Conservation (phyloP, 1,140 invertebrate genomes). For the Trichogramma pretiosum region DNA sequence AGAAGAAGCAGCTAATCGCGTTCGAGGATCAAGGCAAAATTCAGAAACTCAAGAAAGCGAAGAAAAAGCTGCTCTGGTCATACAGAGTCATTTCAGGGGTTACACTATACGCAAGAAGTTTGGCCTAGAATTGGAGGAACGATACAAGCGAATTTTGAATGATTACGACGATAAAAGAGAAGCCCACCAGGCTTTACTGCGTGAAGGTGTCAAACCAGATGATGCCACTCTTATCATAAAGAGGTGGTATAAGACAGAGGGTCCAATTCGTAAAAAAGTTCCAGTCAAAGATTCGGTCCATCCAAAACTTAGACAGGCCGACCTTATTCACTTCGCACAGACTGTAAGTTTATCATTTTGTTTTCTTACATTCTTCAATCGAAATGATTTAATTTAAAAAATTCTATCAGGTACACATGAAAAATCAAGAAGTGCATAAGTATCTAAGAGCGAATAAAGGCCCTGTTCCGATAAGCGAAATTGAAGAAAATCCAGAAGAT, state of each 20-base stretch:
- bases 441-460: constrained; percentile 57
- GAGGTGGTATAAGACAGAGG: constrained; percentile 40
- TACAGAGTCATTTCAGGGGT: constrained; percentile 60
- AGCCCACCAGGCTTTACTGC: constrained; percentile 36
- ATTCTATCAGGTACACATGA: constrained; percentile 51
- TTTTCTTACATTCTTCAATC: too few species aligned
- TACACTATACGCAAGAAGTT: constrained; percentile 56
- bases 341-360: constrained; percentile 37
- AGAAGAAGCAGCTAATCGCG: constrained; percentile 16
- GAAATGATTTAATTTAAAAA: not conserved
- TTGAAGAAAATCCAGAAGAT: constrained; percentile 47
- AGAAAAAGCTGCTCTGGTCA: constrained; percentile 54
- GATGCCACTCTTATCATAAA: constrained; percentile 44
- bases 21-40: not conserved
- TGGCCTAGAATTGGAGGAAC: constrained; percentile 48
- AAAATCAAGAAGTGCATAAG: constrained; percentile 62
- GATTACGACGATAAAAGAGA: constrained; percentile 38
- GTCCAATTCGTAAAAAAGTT: constrained; percentile 26
- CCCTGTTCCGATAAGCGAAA: constrained; percentile 46
- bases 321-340: constrained; percentile 47
- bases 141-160: constrained; percentile 39
- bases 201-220: constrained; percentile 43
- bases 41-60: constrained; percentile 27
- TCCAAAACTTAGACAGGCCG: constrained; percentile 39
- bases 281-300: constrained; percentile 30